These are phyloP conservation scores for Rhopilema esculentum DNA, from an alignment of 30 jellyfish, hydroid and myxozoan species.

Conservation along the genomic window DNA sequence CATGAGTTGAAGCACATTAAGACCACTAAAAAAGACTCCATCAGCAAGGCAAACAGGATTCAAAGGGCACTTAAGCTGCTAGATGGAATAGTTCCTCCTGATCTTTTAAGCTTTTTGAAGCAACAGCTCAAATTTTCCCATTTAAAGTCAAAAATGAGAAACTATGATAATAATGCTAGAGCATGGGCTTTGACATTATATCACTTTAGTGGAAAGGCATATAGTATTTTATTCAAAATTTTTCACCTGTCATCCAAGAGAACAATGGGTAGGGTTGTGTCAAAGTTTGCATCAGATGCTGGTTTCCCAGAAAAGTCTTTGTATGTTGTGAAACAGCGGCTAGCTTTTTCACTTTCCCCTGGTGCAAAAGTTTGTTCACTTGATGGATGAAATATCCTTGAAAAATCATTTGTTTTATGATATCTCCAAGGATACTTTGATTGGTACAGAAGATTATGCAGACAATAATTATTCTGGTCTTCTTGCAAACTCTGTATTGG, in stretches of 20 bases:
- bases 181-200: constrained; percentile 40
- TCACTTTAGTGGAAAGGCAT: constrained; percentile 54
- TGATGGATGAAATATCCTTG: constrained; percentile 55
- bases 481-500: constrained; percentile 34
- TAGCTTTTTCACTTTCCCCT: constrained; percentile 6
- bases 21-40: background rate
- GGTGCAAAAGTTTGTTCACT: constrained; percentile 15
- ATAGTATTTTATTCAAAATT: constrained; percentile 30
- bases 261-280: background rate
- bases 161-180: constrained; percentile 1
- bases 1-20: background rate
- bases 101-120: constrained; percentile 7
- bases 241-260: constrained; percentile 8
- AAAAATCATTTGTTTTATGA: constrained; percentile 18
- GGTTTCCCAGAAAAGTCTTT: constrained; percentile 45
- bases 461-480: constrained; percentile 22
- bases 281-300: constrained; percentile 27
- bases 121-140: background rate
- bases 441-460: constrained; percentile 35
- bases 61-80: constrained; percentile 16
- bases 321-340: constrained; percentile 34
- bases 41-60: background rate
- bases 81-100: constrained; percentile 31
- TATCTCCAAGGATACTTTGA: constrained; percentile 1
- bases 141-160: constrained; percentile 5